Conservation (phyloP, 2,797 vertebrate genomes). For the Phataginus tetradactyla region DNA sequence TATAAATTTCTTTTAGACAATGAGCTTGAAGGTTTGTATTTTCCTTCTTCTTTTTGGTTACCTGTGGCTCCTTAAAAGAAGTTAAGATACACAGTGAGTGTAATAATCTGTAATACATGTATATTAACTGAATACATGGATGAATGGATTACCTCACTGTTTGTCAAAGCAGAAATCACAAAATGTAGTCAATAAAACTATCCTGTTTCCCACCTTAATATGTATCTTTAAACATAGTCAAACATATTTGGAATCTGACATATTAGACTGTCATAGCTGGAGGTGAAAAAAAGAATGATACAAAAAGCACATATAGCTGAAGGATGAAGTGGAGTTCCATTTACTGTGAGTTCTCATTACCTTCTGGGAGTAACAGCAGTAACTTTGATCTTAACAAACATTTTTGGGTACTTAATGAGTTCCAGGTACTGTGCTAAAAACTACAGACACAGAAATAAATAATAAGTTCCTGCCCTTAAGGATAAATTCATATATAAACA, state of each 20-base stretch:
- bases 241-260: background rate
- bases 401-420: background rate
- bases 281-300: background rate
- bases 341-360: background rate
- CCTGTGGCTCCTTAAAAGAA: background rate
- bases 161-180: background rate
- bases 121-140: background rate
- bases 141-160: background rate
- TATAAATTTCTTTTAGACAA: background rate
- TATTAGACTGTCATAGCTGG: background rate
- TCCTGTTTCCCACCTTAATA: background rate
- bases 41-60: background rate
- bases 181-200: background rate
- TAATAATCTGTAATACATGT: background rate
- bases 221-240: background rate
- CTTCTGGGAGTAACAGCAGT: background rate
- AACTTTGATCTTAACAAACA: background rate
- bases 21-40: background rate
- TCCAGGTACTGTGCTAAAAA: background rate
- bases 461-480: background rate
- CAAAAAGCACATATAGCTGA: background rate
- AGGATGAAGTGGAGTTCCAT: background rate
- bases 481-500: background rate
- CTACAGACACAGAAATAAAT: background rate
- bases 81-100: background rate